Evolutionary conservation across 2,113 vertebrate species (phyloP).

Genomic region (Lethenteron camtschaticum): DNA sequence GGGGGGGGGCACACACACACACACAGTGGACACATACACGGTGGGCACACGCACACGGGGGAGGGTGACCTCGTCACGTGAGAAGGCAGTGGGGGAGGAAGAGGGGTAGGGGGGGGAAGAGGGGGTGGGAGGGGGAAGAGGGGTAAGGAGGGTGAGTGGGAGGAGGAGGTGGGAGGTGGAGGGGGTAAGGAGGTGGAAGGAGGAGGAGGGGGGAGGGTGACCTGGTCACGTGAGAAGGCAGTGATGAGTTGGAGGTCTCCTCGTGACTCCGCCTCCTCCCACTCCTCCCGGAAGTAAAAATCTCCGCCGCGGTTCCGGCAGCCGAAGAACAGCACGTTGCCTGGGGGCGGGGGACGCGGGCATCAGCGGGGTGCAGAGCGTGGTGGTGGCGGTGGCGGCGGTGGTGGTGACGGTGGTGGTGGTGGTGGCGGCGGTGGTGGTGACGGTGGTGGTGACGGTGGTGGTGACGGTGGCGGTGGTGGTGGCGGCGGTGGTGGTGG

Average conservation of each 20-base stretch:
- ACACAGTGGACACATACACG: background rate
- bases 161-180: too few relatives aligned
- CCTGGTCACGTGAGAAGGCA: conserved; percentile 86
- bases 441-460: background rate
- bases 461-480: background rate
- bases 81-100: too few relatives aligned
- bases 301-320: conserved; percentile 49
- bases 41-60: background rate
- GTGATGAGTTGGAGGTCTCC: conserved; percentile 42
- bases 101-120: too few relatives aligned
- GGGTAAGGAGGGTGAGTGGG: too few relatives aligned
- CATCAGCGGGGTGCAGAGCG: background rate
- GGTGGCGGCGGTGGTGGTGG: background rate
- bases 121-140: too few relatives aligned
- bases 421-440: background rate
- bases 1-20: background rate
- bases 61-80: too few relatives aligned
- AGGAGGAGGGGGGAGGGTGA: conserved; percentile 14
- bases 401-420: too few relatives aligned
- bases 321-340: conserved; percentile 59
- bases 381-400: background rate
- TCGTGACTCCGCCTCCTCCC: conserved; percentile 30
- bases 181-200: too few relatives aligned
- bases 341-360: conserved; percentile 18
- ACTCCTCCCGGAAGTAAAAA: conserved; percentile 59